Percentiles rank a stretch among this genome's conserved stretches.
Evolutionary conservation across 1,140 invertebrate genomes (phyloP).

Genomic region (Ladona fulva): DNA sequence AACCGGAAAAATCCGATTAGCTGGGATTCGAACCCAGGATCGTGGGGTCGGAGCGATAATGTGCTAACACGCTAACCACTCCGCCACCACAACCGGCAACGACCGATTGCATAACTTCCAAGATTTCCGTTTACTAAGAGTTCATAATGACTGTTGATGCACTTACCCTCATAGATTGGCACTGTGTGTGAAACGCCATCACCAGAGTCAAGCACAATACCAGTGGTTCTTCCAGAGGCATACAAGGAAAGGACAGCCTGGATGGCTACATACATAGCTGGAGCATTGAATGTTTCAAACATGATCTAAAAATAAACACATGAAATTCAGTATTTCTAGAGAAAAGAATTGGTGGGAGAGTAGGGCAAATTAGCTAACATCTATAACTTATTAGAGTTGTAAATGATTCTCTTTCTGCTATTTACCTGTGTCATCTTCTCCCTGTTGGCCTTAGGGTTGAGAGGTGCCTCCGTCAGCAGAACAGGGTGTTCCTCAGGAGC

Average conservation of each 20-base stretch:
- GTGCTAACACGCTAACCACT: no score
- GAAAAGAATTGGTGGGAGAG: no score
- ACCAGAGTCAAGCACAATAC: constrained; percentile 41
- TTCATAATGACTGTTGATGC: neutral
- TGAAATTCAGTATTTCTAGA: no score
- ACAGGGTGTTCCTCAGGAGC: constrained; percentile 91
- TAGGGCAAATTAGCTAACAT: no score
- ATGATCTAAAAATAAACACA: constrained; percentile 45
- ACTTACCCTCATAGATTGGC: constrained; percentile 48
- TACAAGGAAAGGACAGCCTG: constrained; percentile 54
- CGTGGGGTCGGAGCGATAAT: no score
- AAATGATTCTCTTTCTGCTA: no score
- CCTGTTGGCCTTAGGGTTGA: constrained; percentile 83
- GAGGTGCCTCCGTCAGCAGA: constrained; percentile 81
- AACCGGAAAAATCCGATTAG: no score
- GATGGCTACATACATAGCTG: constrained; percentile 52
- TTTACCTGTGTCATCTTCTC: constrained; percentile 50
- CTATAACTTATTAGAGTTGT: no score
- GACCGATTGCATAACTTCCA: no score
- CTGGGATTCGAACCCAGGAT: no score
- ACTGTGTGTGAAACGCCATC: constrained; percentile 47
- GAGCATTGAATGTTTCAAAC: constrained; percentile 47
- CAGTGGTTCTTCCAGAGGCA: constrained; percentile 54
- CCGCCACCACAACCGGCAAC: no score
- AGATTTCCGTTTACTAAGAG: no score